Base-by-base conservation (phyloP, 2,113 vertebrate genomes). In the Larimichthys polyactis region DNA sequence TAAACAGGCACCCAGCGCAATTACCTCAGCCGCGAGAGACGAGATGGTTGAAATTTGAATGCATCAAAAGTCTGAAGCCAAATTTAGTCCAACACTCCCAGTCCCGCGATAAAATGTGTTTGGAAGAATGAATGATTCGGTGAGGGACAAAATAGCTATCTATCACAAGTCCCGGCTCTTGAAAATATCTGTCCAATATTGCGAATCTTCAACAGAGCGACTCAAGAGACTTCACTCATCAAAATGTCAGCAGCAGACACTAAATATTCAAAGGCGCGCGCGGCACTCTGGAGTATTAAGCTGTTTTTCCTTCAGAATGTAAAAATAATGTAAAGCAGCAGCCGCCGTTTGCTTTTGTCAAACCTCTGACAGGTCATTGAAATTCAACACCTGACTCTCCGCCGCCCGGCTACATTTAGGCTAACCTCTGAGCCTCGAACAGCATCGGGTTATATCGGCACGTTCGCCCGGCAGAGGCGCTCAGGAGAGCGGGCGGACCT, bases 141-240 rank as follows among this genome's bases (percentile, higher is more conserved):
- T 46, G 77, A 83, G 84, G 88, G 84, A 83, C 84, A 83, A 79
- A 87, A 86, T 29, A 55, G 74, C 79, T n/a, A 75, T 93, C 89
- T 79, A 75, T 91, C 88, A 90, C 70, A 3, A 52, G 36, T 67
- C 49, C 71, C 6, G 49, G 68, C 70, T 87, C 87, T 86, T 32
- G 64, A 88, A 91, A 91, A 88, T 91, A 88, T 90, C 80, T 78
- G 84, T 88, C 90, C 87, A 79, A 86, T 86, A 86, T 88, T 88
- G 81, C 87, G 87, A 82, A 87, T 91, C 82, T 85, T 89, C 59
- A 76, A 68, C 81, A 1, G 76, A 54, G 78, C 36, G 49, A 87
- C 93, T 91, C 86, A 1, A 82, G 93, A 91, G 92, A 84, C 83
- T 90, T 85, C 91, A 88, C 90, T 89, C 91, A 91, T 90, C 90